A percentile compares a stretch with the other conserved stretches of the same genome.
phyloP scores from a whole-genome alignment of 1,140 invertebrate species.

The Melipona quadrifasciata region DNA sequence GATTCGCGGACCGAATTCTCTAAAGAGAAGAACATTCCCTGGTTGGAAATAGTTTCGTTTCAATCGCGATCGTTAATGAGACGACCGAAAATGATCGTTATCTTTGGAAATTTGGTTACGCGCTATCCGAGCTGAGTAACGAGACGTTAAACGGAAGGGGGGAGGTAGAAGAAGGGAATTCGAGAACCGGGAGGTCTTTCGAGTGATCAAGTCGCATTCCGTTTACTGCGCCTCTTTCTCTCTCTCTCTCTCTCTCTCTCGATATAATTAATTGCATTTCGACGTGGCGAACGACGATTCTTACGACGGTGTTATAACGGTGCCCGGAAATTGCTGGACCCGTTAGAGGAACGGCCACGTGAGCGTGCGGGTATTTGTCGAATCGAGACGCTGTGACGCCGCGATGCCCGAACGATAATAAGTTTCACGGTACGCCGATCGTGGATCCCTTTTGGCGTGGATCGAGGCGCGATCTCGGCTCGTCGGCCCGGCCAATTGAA shows the following conservation, averaged over 20 bases:
- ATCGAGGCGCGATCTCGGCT: conserved; percentile 3
- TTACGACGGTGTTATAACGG: conserved; percentile 26
- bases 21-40: background rate
- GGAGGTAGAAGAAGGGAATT: background rate
- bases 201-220: conserved; percentile 15
- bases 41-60: background rate
- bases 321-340: conserved; percentile 35
- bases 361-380: conserved; percentile 16
- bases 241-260: too few species aligned
- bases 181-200: conserved; percentile 3
- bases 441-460: background rate
- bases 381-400: conserved; percentile 3
- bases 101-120: background rate
- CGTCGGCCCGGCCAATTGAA: background rate
- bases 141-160: background rate
- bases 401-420: conserved; percentile 29
- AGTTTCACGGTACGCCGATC: conserved; percentile 35
- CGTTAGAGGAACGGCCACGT: conserved; percentile 19
- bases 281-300: conserved; percentile 26
- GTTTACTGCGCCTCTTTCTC: too few species aligned
- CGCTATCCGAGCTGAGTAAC: background rate
- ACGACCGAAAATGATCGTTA: background rate
- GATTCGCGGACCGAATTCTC: background rate
- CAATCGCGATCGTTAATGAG: background rate
- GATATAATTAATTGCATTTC: conserved; percentile 46